These are phyloP conservation scores for Rachycentron canadum DNA, from an alignment of 2,797 vertebrate genomes.

Conservation along the genomic window DNA sequence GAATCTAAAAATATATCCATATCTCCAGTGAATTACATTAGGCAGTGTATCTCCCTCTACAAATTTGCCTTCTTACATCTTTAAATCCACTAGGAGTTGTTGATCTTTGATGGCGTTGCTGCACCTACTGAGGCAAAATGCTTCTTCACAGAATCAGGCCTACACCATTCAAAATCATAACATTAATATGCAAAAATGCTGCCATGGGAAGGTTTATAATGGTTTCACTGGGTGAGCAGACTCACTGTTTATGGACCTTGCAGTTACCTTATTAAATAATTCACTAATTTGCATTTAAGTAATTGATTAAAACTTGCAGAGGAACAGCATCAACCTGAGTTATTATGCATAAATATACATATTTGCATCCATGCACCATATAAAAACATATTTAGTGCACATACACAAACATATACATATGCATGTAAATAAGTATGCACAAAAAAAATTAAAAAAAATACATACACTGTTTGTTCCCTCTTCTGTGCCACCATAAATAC, in stretches of 20 bases:
- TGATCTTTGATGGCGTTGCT: conserved; percentile 20
- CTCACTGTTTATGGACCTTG: conserved; percentile 23
- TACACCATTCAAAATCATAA: conserved; percentile 11
- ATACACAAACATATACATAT: conserved; percentile 30
- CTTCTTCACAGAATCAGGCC: conserved; percentile 17
- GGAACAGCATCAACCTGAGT: conserved; percentile 24
- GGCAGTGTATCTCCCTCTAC: neutral
- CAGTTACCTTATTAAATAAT: conserved; percentile 32
- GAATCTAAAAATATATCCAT: conserved; percentile 47
- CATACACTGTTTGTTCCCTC: conserved; percentile 45
- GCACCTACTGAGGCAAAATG: conserved; percentile 19
- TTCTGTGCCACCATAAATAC: conserved; percentile 64
- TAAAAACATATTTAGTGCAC: conserved; percentile 11
- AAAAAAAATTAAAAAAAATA: conserved; percentile 57
- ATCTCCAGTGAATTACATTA: conserved; percentile 43
- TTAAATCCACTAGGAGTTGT: conserved; percentile 31
- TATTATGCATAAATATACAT: conserved; percentile 35
- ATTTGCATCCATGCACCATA: conserved; percentile 4
- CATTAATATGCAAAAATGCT: conserved; percentile 30
- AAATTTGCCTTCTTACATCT: conserved; percentile 30
- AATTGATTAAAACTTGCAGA: conserved; percentile 46
- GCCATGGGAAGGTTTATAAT: conserved; percentile 15
- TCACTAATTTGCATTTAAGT: conserved; percentile 48
- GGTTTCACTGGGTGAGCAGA: conserved; percentile 36
- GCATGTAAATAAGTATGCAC: conserved; percentile 34